Evolutionary conservation across 1,140 invertebrate genomes (phyloP).

Genomic region (Vollenhovia emeryi): DNA sequence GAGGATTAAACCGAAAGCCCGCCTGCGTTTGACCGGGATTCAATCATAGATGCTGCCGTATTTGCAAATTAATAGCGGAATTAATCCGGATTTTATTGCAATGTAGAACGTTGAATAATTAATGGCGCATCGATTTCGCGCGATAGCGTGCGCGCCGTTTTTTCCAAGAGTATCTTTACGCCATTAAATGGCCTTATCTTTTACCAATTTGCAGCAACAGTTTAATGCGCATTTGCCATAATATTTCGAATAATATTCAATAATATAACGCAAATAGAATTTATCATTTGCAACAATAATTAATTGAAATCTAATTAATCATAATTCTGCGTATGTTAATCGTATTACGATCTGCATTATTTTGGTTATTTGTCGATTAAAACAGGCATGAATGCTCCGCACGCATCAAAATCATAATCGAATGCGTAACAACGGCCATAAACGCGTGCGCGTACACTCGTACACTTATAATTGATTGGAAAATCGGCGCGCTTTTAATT

Average conservation of each 20-base stretch:
- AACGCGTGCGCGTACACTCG: too few relatives aligned
- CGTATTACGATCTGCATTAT: not conserved
- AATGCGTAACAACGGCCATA: not conserved
- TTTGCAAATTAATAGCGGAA: constrained; percentile 53
- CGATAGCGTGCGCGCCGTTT: not conserved
- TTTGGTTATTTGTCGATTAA: constrained; percentile 29
- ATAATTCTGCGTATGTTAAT: not conserved
- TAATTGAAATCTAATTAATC: constrained; percentile 26
- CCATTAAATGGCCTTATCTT: constrained; percentile 1
- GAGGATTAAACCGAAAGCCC: constrained; percentile 52
- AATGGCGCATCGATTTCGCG: constrained; percentile 16
- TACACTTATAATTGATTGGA: not conserved
- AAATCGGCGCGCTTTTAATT: not conserved
- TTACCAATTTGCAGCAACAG: not conserved
- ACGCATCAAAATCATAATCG: not conserved
- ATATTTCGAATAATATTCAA: constrained; percentile 40
- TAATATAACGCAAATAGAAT: constrained; percentile 15
- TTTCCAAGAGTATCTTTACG: not conserved
- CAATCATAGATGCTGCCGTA: constrained; percentile 47
- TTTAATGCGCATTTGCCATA: not conserved
- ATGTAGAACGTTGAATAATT: constrained; percentile 11
- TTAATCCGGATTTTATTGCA: constrained; percentile 30
- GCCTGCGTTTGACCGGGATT: constrained; percentile 50
- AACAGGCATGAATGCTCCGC: not conserved
- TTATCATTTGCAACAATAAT: constrained; percentile 31